Conservation (phyloP, 2,888 invertebrate species). For the Atethmia centrago region DNA sequence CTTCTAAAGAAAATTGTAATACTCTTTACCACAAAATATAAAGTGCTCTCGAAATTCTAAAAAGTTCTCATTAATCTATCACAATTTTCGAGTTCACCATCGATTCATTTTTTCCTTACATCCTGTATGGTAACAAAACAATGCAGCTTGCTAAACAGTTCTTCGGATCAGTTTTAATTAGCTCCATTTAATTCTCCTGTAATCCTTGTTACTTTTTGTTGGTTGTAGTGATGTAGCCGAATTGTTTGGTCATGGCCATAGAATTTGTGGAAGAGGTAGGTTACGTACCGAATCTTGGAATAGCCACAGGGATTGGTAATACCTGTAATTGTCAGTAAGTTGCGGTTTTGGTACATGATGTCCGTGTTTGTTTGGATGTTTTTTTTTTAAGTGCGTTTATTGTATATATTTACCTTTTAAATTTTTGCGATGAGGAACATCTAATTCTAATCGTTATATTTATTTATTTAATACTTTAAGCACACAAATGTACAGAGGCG, state of each 20-base stretch:
- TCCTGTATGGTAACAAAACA: slow-evolving; percentile 65
- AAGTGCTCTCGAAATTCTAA: too few species aligned
- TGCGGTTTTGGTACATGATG: slow-evolving; percentile 30
- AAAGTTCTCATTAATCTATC: slow-evolving; percentile 4
- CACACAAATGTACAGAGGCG: too few species aligned
- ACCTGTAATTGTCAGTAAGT: not conserved
- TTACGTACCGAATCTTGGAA: slow-evolving; percentile 21
- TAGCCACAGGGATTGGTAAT: slow-evolving; percentile 18
- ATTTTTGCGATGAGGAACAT: too few species aligned
- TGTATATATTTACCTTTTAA: too few species aligned
- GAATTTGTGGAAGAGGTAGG: slow-evolving; percentile 59
- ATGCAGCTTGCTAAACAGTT: slow-evolving; percentile 78
- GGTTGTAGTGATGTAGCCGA: slow-evolving; percentile 73
- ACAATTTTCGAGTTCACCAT: slow-evolving; percentile 13
- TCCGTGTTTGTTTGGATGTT: not conserved
- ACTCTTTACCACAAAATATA: too few species aligned
- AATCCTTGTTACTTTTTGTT: slow-evolving; percentile 80
- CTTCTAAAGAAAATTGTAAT: too few species aligned
- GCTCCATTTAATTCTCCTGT: slow-evolving; percentile 80
- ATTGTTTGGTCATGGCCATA: slow-evolving; percentile 64
- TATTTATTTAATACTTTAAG: too few species aligned
- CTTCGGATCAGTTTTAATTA: slow-evolving; percentile 78
- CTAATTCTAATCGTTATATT: too few species aligned
- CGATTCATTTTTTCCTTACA: slow-evolving; percentile 43
- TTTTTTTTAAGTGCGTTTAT: not conserved